Evolutionary conservation across 2,113 vertebrate genomes (phyloP), one percentile per base, ranked within the genome.

Genomic region (Laterallus jamaicensis): DNA sequence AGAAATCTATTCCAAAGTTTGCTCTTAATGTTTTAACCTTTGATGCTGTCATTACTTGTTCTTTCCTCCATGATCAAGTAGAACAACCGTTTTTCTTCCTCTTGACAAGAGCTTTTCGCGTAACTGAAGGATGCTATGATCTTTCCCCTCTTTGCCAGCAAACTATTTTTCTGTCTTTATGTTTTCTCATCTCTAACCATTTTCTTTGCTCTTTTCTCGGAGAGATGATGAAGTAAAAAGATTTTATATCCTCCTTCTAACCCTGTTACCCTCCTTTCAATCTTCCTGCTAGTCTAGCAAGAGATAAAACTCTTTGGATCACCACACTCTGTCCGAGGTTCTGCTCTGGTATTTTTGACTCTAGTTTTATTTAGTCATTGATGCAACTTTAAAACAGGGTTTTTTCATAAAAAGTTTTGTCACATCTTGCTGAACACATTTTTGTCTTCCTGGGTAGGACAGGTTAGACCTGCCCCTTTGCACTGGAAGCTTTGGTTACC

Each of bases 41-140:
- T 94, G 88, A 73, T 94, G 75, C 70, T 96, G 88, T 94, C 93
- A 91, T 49, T 93, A 64, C 87, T 85, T 93, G 81, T 90, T 94
- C 85, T 90, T 93, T 96, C 82, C 79, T 95, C 84, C 54, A 64
- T 56, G 69, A 96, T 28, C 77, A 94, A 85, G 58, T 28, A 94
- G 95, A 94, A 92, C 78, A 90, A 88, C 85, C 76, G 17, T 82
- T 95, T 94, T 91, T 95, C 70, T 88, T 96, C 90, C 71, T 93
- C 79, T 82, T 85, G 88, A 88, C 93, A 95, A 92, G 82, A 90
- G 63, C 67, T 95, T 87, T 92, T 91, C 70, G 35, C 24, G 62
- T 82, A 95, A 82, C 52, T 94, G 93, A 96, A 87, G 58, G 58
- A 93, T 84, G 56, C 56, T 84, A 55, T 78, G 69, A 71, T 95